Evolutionary conservation across 2,113 vertebrate genomes (phyloP), one percentile per base, ranked within the genome.

Genomic region (Bostrychus sinensis): DNA sequence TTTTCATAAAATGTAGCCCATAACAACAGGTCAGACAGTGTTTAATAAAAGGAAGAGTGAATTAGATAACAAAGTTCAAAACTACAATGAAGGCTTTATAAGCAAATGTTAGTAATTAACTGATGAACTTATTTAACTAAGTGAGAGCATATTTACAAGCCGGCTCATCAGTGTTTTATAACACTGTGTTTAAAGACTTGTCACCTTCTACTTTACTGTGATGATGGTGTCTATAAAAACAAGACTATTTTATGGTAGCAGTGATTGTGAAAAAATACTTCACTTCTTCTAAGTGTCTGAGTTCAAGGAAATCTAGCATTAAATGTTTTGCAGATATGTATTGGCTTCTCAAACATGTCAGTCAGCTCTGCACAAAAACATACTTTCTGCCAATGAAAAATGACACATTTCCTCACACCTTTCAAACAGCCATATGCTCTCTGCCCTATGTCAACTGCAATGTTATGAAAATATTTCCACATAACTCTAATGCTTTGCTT

Each of bases 101-200:
- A 39, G 46, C 36, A 3, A 0, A 37, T 54, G 43, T 63, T 6
- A 26, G 36, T 64, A 48, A 75, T 78, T 53, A 70, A 66, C 57
- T 51, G 20, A 26, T 56, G 51, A 45, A 57, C 48, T 60, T 41
- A 26, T 45, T 78, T 54, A 41, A 59, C 34, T 55, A 67, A 78
- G 78, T 60, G 12, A 20, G 30, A 60, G 76, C 61, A 56, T 22
- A 25, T 72, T 78, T 73, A 72, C 75, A 63, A 66, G 71, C 64
- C 26, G 22, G 17, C 61, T 54, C 42, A 7, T 80, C 38, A 56
- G 59, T 60, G 30, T 62, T 78, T 80, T 57, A 72, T 66, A 38
- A 14, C 50, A 6, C 36, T 26, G 65, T 32, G 55, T 60, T 64
- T 68, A 37, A 75, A 26, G 14, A 43, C 38, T 22, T n/a, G 57